phyloP scores from a whole-genome alignment of 2,888 invertebrate genomes.

The Sylvicola cinctus region DNA sequence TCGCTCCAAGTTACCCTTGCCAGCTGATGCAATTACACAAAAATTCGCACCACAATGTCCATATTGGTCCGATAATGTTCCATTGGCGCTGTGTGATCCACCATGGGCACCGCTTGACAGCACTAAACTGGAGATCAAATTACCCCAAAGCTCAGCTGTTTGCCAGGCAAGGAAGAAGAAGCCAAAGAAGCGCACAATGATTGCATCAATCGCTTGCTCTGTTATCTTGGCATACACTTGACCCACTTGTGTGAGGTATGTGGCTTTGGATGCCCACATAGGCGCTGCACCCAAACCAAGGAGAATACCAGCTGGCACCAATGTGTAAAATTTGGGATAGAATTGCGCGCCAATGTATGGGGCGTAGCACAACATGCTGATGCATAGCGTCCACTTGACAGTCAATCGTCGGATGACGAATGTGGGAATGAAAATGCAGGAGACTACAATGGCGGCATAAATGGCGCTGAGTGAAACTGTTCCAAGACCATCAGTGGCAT shows the following conservation, averaged over 20 bases:
- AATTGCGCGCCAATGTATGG: constrained; percentile 91
- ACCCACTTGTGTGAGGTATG: constrained; percentile 87
- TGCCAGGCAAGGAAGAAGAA: constrained; percentile 98
- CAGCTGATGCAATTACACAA: constrained; percentile 49
- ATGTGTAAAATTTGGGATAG: constrained; percentile 75
- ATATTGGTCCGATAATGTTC: constrained; percentile 25
- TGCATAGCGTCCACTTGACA: constrained; percentile 87
- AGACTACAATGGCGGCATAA: constrained; percentile 81
- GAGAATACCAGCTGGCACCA: constrained; percentile 82
- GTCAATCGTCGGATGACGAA: constrained; percentile 82
- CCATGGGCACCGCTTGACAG: constrained; percentile 58
- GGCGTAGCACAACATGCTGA: constrained; percentile 83
- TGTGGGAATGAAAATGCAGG: constrained; percentile 89
- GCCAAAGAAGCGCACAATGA: constrained; percentile 92
- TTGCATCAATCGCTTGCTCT: constrained; percentile 71
- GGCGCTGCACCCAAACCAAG: constrained; percentile 90
- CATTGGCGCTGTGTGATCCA: constrained; percentile 25
- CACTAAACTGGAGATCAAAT: constrained; percentile 83
- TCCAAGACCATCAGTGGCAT: constrained; percentile 73
- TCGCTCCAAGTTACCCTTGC: constrained; percentile 53
- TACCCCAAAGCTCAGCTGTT: constrained; percentile 90
- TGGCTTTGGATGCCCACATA: constrained; percentile 98
- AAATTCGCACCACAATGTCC: constrained; percentile 61
- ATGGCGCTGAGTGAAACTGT: constrained; percentile 77
- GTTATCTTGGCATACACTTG: constrained; percentile 77